Percentiles rank a stretch among this genome's conserved stretches.
Conservation (phyloP, 2,113 vertebrate genomes). For the Saguinus imperator region DNA sequence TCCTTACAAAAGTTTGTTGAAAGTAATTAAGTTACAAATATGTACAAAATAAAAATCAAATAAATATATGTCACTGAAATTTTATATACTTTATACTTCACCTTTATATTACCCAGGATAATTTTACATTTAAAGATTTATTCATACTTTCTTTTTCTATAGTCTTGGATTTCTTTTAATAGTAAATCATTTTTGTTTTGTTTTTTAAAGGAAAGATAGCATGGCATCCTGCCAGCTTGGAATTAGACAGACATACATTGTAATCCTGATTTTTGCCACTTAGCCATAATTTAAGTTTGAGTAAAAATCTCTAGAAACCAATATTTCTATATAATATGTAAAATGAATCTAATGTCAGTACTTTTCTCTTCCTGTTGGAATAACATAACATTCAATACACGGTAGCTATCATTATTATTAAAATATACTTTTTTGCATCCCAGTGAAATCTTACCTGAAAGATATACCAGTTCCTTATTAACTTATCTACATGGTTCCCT, state of each 20-base stretch:
- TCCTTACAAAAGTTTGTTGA: neutral
- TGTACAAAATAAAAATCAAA: constrained; percentile 4
- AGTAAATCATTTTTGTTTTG: neutral
- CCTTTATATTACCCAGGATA: neutral
- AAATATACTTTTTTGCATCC: neutral
- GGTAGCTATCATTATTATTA: neutral
- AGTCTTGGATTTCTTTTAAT: neutral
- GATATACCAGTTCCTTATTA: neutral
- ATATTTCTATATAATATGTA: neutral
- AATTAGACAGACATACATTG: neutral
- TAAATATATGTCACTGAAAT: neutral
- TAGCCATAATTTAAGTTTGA: neutral
- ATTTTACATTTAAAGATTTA: neutral
- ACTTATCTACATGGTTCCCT: neutral
- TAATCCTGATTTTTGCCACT: constrained; percentile 21
- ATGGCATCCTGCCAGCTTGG: neutral
- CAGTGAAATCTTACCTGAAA: neutral
- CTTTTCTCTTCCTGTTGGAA: neutral
- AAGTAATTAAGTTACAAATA: constrained; percentile 32
- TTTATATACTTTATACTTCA: neutral
- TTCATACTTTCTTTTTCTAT: neutral
- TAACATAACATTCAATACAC: neutral
- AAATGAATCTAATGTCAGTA: neutral
- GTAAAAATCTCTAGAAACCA: neutral
- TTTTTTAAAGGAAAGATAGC: neutral